A percentile compares a stretch with the other conserved stretches of the same genome.
phyloP scores from a whole-genome alignment of 2,888 invertebrate genomes.

The Metopia argyrocephala region DNA sequence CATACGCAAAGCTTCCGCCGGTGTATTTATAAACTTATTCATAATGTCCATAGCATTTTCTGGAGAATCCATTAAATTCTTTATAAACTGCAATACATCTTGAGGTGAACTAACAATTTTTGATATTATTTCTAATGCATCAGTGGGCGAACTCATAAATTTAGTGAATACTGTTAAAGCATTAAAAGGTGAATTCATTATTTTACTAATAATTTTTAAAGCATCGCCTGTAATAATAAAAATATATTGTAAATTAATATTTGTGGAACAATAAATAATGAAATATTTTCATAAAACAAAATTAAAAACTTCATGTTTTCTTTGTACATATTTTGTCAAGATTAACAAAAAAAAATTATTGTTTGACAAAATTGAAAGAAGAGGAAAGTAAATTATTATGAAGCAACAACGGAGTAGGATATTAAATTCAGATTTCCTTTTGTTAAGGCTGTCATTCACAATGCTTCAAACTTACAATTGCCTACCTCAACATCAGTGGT shows the following conservation, averaged over 20 bases:
- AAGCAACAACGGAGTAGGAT: no score
- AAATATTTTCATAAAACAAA: no score
- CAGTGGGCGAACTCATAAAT: slow-evolving; percentile 79
- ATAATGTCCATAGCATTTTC: slow-evolving; percentile 78
- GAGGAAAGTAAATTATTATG: not conserved
- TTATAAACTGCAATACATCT: slow-evolving; percentile 78
- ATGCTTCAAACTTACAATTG: no score
- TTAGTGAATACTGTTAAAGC: slow-evolving; percentile 79
- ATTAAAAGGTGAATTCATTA: slow-evolving; percentile 79
- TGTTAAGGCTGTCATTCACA: no score
- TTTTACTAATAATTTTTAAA: slow-evolving; percentile 78
- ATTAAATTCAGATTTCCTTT: no score
- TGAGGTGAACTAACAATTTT: slow-evolving; percentile 78
- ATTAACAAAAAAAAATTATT: not conserved
- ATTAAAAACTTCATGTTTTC: no score
- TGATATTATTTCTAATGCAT: slow-evolving; percentile 78
- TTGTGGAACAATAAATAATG: no score
- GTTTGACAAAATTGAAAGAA: not conserved
- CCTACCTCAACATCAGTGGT: no score
- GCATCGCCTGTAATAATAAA: slow-evolving; percentile 72
- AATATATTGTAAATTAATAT: no score
- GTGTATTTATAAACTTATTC: slow-evolving; percentile 78
- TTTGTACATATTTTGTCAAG: no score
- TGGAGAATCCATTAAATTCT: slow-evolving; percentile 78
- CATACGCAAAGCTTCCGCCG: slow-evolving; percentile 77